Evolutionary conservation across 64 coral and sea anemone genomes (phyloP).

Genomic region (Montipora foliosa): DNA sequence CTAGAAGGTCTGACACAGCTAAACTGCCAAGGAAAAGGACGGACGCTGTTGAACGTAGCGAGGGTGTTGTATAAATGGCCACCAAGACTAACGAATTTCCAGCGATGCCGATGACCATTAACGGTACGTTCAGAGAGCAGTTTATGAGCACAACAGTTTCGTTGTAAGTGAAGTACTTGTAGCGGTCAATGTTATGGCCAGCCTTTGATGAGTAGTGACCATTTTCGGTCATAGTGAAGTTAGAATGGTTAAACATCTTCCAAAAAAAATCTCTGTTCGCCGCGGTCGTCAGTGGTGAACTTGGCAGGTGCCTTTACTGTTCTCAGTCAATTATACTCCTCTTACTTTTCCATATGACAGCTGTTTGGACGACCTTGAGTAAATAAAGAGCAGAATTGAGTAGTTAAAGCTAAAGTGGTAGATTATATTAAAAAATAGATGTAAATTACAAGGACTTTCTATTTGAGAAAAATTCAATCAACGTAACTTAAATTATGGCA

Average conservation of each 20-base stretch:
- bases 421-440: too few species aligned
- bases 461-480: too few species aligned
- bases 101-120: neutral
- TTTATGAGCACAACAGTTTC: neutral
- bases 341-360: neutral
- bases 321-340: neutral
- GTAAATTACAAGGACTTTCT: too few species aligned
- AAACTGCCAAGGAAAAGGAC: slow-evolving; percentile 1
- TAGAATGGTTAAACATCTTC: neutral
- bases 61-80: neutral
- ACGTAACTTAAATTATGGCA: too few species aligned
- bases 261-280: too few species aligned
- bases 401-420: too few species aligned
- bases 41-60: neutral
- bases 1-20: slow-evolving; percentile 21
- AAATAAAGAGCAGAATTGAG: neutral
- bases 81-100: neutral
- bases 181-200: neutral
- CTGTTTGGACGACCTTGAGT: neutral
- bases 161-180: neutral
- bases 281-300: too few species aligned
- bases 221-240: neutral
- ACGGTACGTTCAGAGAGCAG: neutral
- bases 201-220: neutral
- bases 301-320: too few species aligned